Base-by-base conservation (phyloP, 37 sponge, comb jelly and placozoan genomes). In the Axinella damicornis region DNA sequence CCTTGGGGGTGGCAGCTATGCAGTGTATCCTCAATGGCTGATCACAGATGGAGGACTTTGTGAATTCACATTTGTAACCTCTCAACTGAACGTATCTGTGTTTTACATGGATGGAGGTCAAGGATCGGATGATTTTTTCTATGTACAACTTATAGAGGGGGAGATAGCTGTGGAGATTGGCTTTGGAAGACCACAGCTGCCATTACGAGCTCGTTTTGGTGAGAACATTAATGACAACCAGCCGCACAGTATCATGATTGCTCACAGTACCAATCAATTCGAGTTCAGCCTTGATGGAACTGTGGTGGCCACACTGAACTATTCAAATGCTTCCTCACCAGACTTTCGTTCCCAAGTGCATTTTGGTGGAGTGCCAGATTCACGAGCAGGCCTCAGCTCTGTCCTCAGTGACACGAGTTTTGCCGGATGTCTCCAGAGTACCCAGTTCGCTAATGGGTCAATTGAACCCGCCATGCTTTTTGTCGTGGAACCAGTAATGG, bases 151-250 rank as follows among this genome's bases (percentile, higher is more conserved):
- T 36, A 15, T 52, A 1, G 40, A 61, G 27, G 79, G 79, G 19
- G 52, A 5, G 13, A 21, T 71, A 25, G 19, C 72, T 35, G 72
- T 39, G 38, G 39, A 34, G 21, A 39, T 39, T 16, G 46, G 25
- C 37, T 18, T 21, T 20, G 72, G 21, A 16, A 16, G 13, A 11
- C 46, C 46, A 46, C 46, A 33, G 57, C 31, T 38, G 35, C 9
- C 69, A 32, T 33, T 67, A 6, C 27, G 2, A 11, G 2, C 57
- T 0, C 19, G 14, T 2, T 34, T 70, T 71, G 73, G 73, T n/a
- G 41, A 74, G 24, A 24, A 46, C 34, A 33, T 83, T 4, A 83
- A 83, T 34, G 75, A 83, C 66, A 73, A 83, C 66, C 21, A 30
- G 52, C 65, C 65, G 0, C 84, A 83, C 36, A 65, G 64, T 34